Conservation (phyloP, 2,797 vertebrate species). For the Lepus townsendii region DNA sequence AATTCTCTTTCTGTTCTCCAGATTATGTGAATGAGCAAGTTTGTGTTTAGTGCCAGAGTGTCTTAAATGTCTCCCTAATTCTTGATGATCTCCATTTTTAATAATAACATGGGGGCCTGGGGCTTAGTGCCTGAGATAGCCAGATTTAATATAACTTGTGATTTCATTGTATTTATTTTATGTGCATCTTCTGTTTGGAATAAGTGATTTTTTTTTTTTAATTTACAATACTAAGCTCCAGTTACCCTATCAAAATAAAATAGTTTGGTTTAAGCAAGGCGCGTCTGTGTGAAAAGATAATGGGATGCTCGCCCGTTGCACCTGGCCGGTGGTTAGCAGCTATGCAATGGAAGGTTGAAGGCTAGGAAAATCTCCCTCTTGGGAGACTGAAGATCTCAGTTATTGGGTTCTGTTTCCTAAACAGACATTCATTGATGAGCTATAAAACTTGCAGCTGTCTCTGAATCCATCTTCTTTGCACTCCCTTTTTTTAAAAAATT, state of each 20-base stretch:
- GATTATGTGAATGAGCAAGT: not conserved
- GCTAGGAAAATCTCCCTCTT: not conserved
- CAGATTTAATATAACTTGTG: not conserved
- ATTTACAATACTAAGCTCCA: not conserved
- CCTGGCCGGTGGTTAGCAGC: not conserved
- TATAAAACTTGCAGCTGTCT: not conserved
- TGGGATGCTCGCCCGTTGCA: not conserved
- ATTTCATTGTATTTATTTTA: not conserved
- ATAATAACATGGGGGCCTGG: not conserved
- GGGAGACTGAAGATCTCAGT: not conserved
- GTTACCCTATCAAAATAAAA: not conserved
- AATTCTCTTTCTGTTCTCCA: not conserved
- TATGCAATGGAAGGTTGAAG: not conserved
- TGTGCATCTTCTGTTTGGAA: not conserved
- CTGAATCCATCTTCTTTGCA: not conserved
- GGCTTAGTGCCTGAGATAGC: not conserved
- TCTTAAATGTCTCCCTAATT: not conserved
- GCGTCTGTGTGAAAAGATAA: not conserved
- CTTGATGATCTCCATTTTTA: not conserved
- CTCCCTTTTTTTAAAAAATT: no score
- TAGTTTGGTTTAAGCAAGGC: conserved; percentile 26
- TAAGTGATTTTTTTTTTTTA: not conserved
- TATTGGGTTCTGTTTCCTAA: not conserved
- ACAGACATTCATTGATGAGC: not conserved
- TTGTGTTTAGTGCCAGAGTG: not conserved